Evolutionary conservation across 2,113 vertebrate species (phyloP), one percentile per base, ranked within the genome.

Genomic region (Tenebrosternarchus preto): DNA sequence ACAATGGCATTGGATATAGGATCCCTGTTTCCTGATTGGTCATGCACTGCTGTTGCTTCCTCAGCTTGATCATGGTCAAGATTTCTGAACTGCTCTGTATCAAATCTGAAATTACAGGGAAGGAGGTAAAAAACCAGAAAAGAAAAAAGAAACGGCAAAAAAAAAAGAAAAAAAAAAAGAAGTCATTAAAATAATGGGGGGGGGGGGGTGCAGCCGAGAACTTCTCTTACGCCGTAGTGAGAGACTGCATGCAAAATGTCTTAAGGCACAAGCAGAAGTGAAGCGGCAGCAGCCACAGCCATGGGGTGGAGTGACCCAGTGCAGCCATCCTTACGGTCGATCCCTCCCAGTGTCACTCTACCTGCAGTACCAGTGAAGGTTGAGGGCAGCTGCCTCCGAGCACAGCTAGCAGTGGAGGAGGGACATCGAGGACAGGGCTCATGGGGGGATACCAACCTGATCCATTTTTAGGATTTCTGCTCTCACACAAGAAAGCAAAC

Each of bases 381-480:
- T 59, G 50, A 15, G 73, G 59, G 73, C 39, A 27, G 82, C 63
- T 27, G 43, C 70, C 55, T 74, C 63, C 70, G 25, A 78, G 88
- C 89, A 88, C 60, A 86, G 82, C 85, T 85, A 71, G 85, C 86
- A 75, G 57, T 82, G 73, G 85, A 87, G 86, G 87, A 73, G 61
- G 59, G 73, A 78, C 77, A 80, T 84, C 76, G 84, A 85, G 81
- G 81, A 85, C 81, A 86, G 61, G 57, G 60, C 83, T 73, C 88
- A 81, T 36, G 71, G 16, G 0, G 82, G 85, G 90, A 92, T 78
- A 84, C 68, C 84, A 88, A 84, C 84, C 81, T 72, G 81, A 86
- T 89, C 90, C 91, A 88, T 90, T 91, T 92, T 92, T 93, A 92
- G 91, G 80, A 85, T 87, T n/a, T 81, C 80, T 86, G 80, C 88